Evolutionary conservation across 1,140 invertebrate species (phyloP).

Genomic region (Tetranychus urticae): DNA sequence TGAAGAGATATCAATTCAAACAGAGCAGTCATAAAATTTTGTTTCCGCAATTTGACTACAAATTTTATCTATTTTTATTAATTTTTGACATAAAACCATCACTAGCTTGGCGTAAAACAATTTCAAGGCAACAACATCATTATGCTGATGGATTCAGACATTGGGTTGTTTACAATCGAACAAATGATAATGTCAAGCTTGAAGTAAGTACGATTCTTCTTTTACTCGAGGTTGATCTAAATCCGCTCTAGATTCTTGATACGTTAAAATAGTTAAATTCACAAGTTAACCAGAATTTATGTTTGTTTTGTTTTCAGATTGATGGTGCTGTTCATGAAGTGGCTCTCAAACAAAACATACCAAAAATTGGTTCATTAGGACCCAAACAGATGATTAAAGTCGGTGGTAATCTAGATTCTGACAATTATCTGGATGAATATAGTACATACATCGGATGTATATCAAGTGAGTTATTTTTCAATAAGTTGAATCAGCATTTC

Average conservation of each 20-base stretch:
- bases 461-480: conserved; percentile 35
- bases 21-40: neutral
- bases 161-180: conserved; percentile 54
- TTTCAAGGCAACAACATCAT: neutral
- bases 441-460: conserved; percentile 65
- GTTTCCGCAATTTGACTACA: neutral
- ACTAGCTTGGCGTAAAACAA: neutral
- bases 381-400: conserved; percentile 19
- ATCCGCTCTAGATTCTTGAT: neutral
- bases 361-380: conserved; percentile 33
- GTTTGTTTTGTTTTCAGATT: neutral
- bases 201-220: conserved; percentile 8
- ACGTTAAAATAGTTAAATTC: no score
- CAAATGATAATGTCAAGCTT: conserved; percentile 35
- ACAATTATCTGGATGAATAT: conserved; percentile 47
- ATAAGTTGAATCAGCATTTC: neutral
- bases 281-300: neutral
- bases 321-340: neutral
- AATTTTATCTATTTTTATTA: neutral
- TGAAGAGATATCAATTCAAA: neutral
- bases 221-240: neutral
- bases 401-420: conserved; percentile 56
- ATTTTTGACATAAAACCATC: neutral
- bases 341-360: neutral
- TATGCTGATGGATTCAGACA: conserved; percentile 41